Conservation (phyloP, 2,888 invertebrate species). For the Chrysotoxum bicinctum region DNA sequence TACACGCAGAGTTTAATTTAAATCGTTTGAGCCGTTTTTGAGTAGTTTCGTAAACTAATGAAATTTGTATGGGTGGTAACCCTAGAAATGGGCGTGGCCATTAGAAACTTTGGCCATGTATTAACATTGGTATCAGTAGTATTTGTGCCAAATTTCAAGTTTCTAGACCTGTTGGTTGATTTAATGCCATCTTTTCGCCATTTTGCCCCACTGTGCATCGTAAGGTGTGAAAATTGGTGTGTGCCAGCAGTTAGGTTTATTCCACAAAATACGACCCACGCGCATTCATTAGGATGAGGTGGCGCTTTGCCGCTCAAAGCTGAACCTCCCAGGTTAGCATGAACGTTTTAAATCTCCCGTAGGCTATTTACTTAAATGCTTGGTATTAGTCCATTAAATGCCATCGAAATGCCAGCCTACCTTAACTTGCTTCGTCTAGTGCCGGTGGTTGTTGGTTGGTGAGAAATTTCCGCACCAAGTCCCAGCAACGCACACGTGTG, state of each 20-base stretch:
- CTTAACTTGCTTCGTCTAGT: slow-evolving; percentile 13
- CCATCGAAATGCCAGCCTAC: slow-evolving; percentile 28
- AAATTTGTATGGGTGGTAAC: too few species aligned
- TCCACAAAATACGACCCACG: slow-evolving; percentile 62
- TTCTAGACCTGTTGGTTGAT: too few species aligned
- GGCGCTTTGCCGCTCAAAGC: slow-evolving; percentile 52
- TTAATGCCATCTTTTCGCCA: too few species aligned
- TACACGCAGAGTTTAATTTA: too few species aligned
- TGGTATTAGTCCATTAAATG: slow-evolving; percentile 49
- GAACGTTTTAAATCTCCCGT: slow-evolving; percentile 38
- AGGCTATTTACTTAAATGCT: slow-evolving; percentile 68
- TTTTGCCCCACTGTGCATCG: too few species aligned
- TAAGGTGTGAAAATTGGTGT: slow-evolving; percentile 67
- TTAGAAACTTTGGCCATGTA: too few species aligned
- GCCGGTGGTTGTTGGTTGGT: slow-evolving; percentile 12
- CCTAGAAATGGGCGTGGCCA: too few species aligned
- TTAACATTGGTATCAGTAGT: too few species aligned
- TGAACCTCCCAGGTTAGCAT: slow-evolving; percentile 40
- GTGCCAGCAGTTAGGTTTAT: slow-evolving; percentile 49
- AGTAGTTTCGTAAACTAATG: too few species aligned
- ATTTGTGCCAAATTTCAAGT: too few species aligned
- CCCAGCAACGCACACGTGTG: slow-evolving; percentile 52
- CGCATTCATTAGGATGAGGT: slow-evolving; percentile 37
- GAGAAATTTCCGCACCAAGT: slow-evolving; percentile 44
- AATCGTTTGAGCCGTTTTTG: too few species aligned